These are phyloP conservation scores for Aphidius ervi DNA, from an alignment of 1,140 invertebrate species.

Conservation along the genomic window DNA sequence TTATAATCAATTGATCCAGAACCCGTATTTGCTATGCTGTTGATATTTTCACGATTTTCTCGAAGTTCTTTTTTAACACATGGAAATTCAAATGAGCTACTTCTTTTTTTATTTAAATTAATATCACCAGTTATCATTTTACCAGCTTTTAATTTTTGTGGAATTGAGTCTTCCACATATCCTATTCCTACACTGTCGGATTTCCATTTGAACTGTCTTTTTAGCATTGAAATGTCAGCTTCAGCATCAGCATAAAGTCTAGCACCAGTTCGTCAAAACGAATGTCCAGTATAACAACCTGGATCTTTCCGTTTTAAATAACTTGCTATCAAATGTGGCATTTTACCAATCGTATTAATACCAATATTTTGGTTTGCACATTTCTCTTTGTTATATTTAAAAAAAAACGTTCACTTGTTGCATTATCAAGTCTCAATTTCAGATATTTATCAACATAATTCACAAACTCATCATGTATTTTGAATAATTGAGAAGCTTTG, in stretches of 20 bases:
- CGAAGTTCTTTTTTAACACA: too few relatives aligned
- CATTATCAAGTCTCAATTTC: neutral
- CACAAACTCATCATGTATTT: neutral
- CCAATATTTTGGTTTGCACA: slow-evolving; percentile 11
- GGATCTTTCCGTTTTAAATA: slow-evolving; percentile 2
- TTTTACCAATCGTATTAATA: slow-evolving; percentile 6
- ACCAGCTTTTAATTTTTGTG: too few relatives aligned
- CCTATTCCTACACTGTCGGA: neutral
- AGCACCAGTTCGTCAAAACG: slow-evolving; percentile 6
- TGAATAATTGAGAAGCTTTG: neutral
- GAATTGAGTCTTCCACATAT: slow-evolving; percentile 13
- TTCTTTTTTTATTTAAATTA: too few relatives aligned
- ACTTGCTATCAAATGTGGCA: neutral
- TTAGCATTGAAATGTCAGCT: neutral
- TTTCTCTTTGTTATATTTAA: slow-evolving; percentile 4
- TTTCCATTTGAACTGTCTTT: slow-evolving; percentile 8
- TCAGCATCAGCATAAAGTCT: slow-evolving; percentile 10
- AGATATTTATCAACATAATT: neutral
- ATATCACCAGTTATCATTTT: too few relatives aligned
- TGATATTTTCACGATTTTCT: too few relatives aligned
- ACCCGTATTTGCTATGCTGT: too few relatives aligned
- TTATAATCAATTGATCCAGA: too few relatives aligned
- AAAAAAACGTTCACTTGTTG: slow-evolving; percentile 2
- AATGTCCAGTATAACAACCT: slow-evolving; percentile 5
- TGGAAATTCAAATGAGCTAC: too few relatives aligned